Evolutionary conservation across 2,113 vertebrate species (phyloP), one percentile per base, ranked within the genome.

Genomic region (Hyaena hyaena): DNA sequence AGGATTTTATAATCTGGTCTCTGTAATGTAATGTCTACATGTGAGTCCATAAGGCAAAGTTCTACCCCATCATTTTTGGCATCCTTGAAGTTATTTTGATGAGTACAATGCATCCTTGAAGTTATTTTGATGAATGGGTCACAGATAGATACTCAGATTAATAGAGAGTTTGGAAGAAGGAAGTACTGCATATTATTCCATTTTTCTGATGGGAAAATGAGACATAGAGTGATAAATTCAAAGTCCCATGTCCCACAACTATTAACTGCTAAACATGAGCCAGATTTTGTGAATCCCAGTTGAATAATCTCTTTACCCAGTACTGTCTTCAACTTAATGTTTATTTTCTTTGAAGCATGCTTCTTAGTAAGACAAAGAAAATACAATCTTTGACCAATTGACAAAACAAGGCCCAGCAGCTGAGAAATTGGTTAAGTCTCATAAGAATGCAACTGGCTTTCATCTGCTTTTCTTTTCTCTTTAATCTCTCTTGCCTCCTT

Each of bases 1-100:
- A 96, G 58, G 73, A 71, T 79, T 95, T 94, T 92, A 97, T 80
- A 91, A 95, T 97, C 96, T 66, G 45, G 26, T 94, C 19, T 98
- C 80, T 98, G 90, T 97, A 97, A 98, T 98, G 93, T 10, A 94
- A 95, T 97, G 91, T 98, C 87, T 98, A 98, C 97, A 88, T 95
- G 14, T 79, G 77, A 95, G 31, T 98, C n/a, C 94, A 8, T 26
- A 93, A 71, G 15, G 69, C 35, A 61, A 79, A 95, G 82, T 39
- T 81, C 55, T 89, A 55, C 10, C 33, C 11, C 11, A 65, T 1
- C n/a, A 80, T 50, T 93, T 93, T 93, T 93, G 48, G 24, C 50
- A 31, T 48, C 74, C 74, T 48, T 48, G 45, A 48, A 31, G 58
- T 61, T 61, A 87, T n/a, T 66, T 21, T 90, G 19, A 83, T 74